Percentiles rank a stretch among this genome's conserved stretches.
These are phyloP conservation scores for Aromia moschata DNA, from an alignment of 2,888 invertebrate species.

Conservation along the genomic window DNA sequence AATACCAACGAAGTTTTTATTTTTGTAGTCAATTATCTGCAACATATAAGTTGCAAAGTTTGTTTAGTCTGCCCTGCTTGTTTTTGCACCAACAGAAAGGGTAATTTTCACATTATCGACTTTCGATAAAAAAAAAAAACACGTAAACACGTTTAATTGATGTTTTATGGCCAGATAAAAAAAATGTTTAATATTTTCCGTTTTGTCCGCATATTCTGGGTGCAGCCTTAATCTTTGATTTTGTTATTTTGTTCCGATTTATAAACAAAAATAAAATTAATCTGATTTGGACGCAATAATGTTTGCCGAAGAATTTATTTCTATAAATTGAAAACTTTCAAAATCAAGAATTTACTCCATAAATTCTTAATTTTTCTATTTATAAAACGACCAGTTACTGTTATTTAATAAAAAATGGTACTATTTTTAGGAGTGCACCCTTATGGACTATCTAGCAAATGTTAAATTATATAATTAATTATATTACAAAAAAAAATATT, in stretches of 20 bases:
- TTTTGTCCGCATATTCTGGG: not conserved
- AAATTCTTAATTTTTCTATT: too few species aligned
- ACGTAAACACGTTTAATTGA: constrained; percentile 14
- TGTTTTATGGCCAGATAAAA: not conserved
- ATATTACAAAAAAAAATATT: constrained; percentile 57
- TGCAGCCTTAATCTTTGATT: not conserved
- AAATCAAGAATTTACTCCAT: too few species aligned
- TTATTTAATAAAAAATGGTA: too few species aligned
- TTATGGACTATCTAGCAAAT: constrained; percentile 55
- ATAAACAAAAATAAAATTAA: too few species aligned
- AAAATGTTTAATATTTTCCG: not conserved
- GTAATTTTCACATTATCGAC: constrained; percentile 21
- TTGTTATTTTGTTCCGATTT: not conserved
- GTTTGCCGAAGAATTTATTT: too few species aligned
- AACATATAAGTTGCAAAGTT: constrained; percentile 20
- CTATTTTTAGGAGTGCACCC: constrained; percentile 41
- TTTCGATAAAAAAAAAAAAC: constrained; percentile 12
- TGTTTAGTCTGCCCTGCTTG: constrained; percentile 29
- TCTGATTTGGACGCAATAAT: too few species aligned
- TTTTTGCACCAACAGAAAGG: constrained; percentile 13
- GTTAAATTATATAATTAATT: constrained; percentile 59
- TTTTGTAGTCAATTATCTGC: constrained; percentile 12
- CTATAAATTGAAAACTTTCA: too few species aligned
- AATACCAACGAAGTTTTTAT: constrained; percentile 10
- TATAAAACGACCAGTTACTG: too few species aligned